Base-by-base conservation (phyloP, 2,888 invertebrate genomes). In the Zelleria hepariella region DNA sequence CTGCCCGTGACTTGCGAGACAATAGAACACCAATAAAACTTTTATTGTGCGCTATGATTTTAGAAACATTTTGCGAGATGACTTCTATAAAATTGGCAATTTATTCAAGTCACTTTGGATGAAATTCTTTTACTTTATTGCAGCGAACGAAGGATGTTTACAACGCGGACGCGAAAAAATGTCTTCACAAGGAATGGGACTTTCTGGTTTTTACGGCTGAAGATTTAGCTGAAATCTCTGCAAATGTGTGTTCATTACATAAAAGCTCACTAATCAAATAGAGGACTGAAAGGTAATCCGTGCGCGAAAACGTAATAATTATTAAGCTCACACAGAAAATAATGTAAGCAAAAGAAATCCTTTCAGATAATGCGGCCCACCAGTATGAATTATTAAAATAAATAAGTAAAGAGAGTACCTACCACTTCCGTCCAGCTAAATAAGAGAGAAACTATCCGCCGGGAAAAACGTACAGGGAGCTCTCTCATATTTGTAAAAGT, bases 21-120 rank as follows among this genome's bases (percentile, higher is more conserved):
- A 80, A 82, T 79, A 76, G 77, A 75, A 72, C 78, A 75, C 78
- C 78, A 84, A 84, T 85, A 83, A 83, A 86, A 83, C 77, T 86
- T 86, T 84, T 83, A 83, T 78, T 77, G 78, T 73, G 63, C 73
- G 76, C 82, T 81, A 82, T 85, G 80, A 84, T 83, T 85, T 82
- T 77, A 73, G 75, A 78, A 81, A 80, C 78, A 81, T 82, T 83
- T 80, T 79, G 72, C 73, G 72, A 78, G 79, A 82, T 80, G 78
- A 78, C 75, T 83, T 82, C 78, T 78, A 83, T 83, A 80, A 84
- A 84, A 82, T 77, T 78, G 68, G 70, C 78, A 78, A 81, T 82
- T 83, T 79, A 74, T 76, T 72, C 74, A 67, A 74, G 69, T 65
- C 71, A 68, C 67, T 77, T 74, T 67, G 65, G 68, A 71, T 67